Evolutionary conservation across 2,113 vertebrate genomes (phyloP), one percentile per base, ranked within the genome.

Genomic region (Syrmaticus mikado): DNA sequence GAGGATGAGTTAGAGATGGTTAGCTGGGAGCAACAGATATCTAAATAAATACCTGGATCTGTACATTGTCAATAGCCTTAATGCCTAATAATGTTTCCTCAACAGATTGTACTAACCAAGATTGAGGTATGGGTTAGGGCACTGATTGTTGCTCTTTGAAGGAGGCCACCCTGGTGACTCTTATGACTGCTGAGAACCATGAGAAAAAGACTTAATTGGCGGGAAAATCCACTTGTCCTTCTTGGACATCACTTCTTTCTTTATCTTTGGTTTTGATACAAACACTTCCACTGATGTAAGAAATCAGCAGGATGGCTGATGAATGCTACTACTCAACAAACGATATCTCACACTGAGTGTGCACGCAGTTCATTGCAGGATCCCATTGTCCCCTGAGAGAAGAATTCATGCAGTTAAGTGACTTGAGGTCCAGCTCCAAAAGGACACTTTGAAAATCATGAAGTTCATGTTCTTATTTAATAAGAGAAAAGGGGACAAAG

Each of bases 331-430:
- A 52, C 18, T 28, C 46, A 52, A 34, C 25, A 36, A 67, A 46
- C 22, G 46, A 80, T 55, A 77, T 74, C 41, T 71, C 28, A 70
- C 25, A 38, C 2, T 10, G 36, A 21, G 10, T 2, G 1, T 38
- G n/a, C 45, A 53, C 1, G 2, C 0, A 1, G 62, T 50, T 87
- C 36, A 64, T 41, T 87, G 41, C 58, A 82, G 60, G 41, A 80
- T 77, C 45, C 27, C 38, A 50, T 58, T 62, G 85, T 40, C 22
- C 28, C 11, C 27, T 24, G 32, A 52, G 41, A 91, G 52, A 80
- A 91, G 52, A 80, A 82, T 74, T 66, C 67, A 67, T 30, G 60
- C 18, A 57, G 75, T 52, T 87, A 71, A 89, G 92, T 46, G 41
- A 71, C 45, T 34, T 28, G 72, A 80, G 32, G 64, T 73, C 1